Percentiles rank a stretch among this genome's conserved stretches.
These are phyloP conservation scores for Pachyrhynchus sulphureomaculatus DNA, from an alignment of 1,140 invertebrate genomes.

Conservation along the genomic window DNA sequence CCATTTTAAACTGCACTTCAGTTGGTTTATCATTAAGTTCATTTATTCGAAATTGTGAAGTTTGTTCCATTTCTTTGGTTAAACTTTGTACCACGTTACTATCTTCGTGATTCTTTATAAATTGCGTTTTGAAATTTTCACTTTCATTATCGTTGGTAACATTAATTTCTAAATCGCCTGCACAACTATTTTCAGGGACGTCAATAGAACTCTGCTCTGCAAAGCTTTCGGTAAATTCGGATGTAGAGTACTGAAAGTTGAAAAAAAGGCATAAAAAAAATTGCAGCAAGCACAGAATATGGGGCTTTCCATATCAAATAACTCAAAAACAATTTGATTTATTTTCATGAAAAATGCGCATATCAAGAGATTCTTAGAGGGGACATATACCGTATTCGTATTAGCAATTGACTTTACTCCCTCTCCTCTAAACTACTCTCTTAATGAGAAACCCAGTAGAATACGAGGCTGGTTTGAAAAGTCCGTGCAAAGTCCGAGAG, in stretches of 20 bases:
- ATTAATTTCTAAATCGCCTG: background rate
- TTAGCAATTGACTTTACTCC: too few species aligned
- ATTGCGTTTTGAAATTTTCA: background rate
- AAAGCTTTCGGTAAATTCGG: constrained; percentile 23
- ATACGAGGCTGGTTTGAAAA: too few species aligned
- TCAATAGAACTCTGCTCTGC: constrained; percentile 7
- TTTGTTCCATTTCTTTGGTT: background rate
- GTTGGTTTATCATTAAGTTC: background rate
- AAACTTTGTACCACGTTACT: background rate
- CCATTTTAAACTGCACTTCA: background rate
- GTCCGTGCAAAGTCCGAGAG: too few species aligned
- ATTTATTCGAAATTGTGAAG: background rate
- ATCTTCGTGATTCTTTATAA: background rate
- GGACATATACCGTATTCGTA: too few species aligned
- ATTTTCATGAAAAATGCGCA: too few species aligned
- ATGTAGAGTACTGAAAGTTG: constrained; percentile 24
- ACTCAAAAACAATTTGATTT: too few species aligned
- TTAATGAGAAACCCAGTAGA: too few species aligned
- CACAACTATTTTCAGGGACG: background rate
- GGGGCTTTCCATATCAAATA: too few species aligned
- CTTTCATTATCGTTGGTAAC: background rate
- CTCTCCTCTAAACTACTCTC: too few species aligned
- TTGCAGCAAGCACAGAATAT: background rate
- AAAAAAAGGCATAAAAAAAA: background rate
- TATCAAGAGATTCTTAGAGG: too few species aligned